These are phyloP conservation scores for Lasiurus cinereus DNA, from an alignment of 2,113 vertebrate genomes.

Conservation along the genomic window DNA sequence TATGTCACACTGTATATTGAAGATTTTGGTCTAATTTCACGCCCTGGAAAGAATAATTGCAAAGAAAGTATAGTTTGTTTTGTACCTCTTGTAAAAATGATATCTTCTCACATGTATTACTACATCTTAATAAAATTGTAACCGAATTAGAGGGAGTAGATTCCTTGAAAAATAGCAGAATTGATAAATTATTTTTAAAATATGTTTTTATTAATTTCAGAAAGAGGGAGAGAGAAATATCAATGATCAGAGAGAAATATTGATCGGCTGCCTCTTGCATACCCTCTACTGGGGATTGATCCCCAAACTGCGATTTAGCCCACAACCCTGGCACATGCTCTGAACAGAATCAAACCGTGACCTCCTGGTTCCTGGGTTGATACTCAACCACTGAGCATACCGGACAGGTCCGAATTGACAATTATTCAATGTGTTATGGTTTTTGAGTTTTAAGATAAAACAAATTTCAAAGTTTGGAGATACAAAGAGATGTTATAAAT, in stretches of 20 bases:
- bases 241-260: too few species aligned
- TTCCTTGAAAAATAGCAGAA: background rate
- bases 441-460: slow-evolving; percentile 20
- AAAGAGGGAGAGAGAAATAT: too few species aligned
- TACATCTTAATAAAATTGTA: background rate
- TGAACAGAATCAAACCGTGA: too few species aligned
- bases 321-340: too few species aligned
- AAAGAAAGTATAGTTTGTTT: background rate
- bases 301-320: too few species aligned
- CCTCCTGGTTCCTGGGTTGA: too few species aligned
- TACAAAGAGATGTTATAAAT: background rate
- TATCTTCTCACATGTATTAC: background rate
- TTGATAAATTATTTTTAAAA: too few species aligned
- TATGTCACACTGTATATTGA: background rate
- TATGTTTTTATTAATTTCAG: too few species aligned
- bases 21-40: background rate
- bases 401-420: background rate
- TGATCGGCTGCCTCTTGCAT: too few species aligned
- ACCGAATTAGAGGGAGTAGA: background rate
- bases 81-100: background rate
- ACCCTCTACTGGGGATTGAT: too few species aligned
- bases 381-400: too few species aligned
- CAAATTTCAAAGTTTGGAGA: background rate
- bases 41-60: background rate
- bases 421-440: background rate